Percentiles rank a stretch among this genome's conserved stretches.
phyloP scores from a whole-genome alignment of 1,140 invertebrate genomes.

The Cyclargus thomasi region DNA sequence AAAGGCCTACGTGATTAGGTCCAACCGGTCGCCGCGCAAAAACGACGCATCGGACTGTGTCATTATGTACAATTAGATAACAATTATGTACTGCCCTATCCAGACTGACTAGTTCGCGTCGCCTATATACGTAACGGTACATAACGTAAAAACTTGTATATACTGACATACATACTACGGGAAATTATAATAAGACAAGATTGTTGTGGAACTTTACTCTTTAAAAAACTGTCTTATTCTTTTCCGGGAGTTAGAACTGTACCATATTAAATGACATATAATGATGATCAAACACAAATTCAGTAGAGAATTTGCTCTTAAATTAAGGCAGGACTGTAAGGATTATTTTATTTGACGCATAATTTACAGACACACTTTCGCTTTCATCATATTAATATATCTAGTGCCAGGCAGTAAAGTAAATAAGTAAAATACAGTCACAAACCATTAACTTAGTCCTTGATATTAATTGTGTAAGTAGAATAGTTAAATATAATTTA shows the following conservation, averaged over 20 bases:
- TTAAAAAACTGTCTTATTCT: too few species aligned
- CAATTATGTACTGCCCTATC: not conserved
- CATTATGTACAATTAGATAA: conserved; percentile 14
- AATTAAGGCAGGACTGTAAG: too few species aligned
- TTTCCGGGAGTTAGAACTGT: too few species aligned
- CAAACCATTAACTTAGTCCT: not conserved
- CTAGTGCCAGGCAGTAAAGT: too few species aligned
- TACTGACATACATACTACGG: not conserved
- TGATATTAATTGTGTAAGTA: not conserved
- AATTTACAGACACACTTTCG: too few species aligned
- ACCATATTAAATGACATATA: too few species aligned
- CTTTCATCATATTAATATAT: too few species aligned
- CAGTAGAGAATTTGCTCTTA: too few species aligned
- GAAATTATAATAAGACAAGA: not conserved
- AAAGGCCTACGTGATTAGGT: conserved; percentile 21
- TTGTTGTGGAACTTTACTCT: too few species aligned
- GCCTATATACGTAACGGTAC: not conserved
- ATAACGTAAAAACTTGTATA: not conserved
- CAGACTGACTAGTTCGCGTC: not conserved
- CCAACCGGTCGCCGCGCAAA: not conserved
- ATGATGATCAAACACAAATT: too few species aligned
- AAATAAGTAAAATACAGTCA: not conserved
- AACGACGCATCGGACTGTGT: conserved; percentile 3
- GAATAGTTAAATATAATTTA: not conserved
- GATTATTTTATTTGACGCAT: too few species aligned